These are phyloP conservation scores for Bombyx mandarina DNA, from an alignment of 1,140 invertebrate genomes.

Conservation along the genomic window DNA sequence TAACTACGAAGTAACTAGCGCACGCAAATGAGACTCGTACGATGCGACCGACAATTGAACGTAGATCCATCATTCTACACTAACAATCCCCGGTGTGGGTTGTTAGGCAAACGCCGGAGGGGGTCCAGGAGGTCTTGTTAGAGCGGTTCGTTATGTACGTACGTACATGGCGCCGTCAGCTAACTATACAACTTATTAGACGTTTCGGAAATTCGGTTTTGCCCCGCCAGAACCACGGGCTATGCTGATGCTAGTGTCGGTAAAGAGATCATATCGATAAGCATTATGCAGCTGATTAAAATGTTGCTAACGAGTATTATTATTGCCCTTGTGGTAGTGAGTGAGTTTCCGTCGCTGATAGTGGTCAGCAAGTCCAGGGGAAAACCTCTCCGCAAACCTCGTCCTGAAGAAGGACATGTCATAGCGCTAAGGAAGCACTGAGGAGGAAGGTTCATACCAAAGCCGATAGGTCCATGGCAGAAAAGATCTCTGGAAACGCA, in stretches of 20 bases:
- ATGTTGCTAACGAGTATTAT: no score
- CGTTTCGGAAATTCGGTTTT: conserved; percentile 67
- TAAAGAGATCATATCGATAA: conserved; percentile 1
- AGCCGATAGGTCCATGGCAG: no score
- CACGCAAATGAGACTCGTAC: conserved; percentile 40
- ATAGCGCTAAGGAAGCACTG: no score
- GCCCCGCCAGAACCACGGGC: conserved; percentile 48
- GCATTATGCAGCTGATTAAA: no score
- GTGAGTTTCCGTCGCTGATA: no score
- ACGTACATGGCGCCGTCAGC: conserved; percentile 47
- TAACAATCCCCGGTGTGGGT: not conserved
- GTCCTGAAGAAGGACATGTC: no score
- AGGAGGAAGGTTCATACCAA: no score
- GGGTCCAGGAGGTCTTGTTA: conserved; percentile 22
- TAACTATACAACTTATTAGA: conserved; percentile 69
- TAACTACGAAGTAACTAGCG: conserved; percentile 36
- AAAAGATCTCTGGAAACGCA: no score
- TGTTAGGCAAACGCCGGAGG: conserved; percentile 2
- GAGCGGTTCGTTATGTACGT: conserved; percentile 44
- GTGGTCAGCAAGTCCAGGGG: no score
- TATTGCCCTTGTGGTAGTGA: no score
- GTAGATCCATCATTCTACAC: conserved; percentile 23
- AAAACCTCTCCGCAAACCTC: no score
- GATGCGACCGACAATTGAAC: conserved; percentile 21
- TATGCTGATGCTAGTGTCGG: conserved; percentile 28